Conservation (phyloP, 2,888 invertebrate genomes). For the Dendrolimus pini region DNA sequence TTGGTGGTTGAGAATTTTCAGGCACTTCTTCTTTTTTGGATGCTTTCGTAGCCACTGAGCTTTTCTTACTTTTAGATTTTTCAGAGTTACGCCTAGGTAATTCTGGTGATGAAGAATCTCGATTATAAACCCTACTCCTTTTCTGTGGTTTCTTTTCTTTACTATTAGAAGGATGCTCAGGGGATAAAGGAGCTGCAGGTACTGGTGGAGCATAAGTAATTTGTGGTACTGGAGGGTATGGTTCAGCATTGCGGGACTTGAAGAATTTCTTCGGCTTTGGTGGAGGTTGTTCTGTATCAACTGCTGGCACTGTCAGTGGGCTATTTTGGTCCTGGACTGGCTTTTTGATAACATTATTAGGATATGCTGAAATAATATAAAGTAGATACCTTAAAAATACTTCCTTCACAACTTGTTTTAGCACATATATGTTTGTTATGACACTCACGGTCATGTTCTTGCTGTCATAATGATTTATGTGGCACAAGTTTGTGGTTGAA, state of each 20-base stretch:
- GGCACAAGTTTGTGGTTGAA: no score
- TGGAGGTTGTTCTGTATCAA: slow-evolving; percentile 70
- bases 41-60: slow-evolving; percentile 57
- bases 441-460: no score
- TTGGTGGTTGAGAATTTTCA: slow-evolving; percentile 64
- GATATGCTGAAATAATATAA: slow-evolving; percentile 54
- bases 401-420: no score
- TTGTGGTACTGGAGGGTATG: slow-evolving; percentile 72
- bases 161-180: slow-evolving; percentile 58
- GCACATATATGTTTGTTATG: no score
- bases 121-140: slow-evolving; percentile 50
- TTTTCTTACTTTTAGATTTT: slow-evolving; percentile 57
- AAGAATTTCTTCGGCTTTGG: slow-evolving; percentile 93
- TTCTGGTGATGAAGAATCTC: slow-evolving; percentile 69
- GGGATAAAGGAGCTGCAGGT: slow-evolving; percentile 60
- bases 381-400: not conserved
- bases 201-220: slow-evolving; percentile 70
- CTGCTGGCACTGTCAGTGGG: slow-evolving; percentile 70
- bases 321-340: slow-evolving; percentile 73
- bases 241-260: slow-evolving; percentile 87
- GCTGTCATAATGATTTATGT: no score
- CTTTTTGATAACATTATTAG: slow-evolving; percentile 57
- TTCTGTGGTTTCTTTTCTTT: slow-evolving; percentile 59
- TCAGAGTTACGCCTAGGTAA: slow-evolving; percentile 62
- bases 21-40: slow-evolving; percentile 59